Conservation (phyloP, 2,113 vertebrate species). For the Scytalopus superciliaris region DNA sequence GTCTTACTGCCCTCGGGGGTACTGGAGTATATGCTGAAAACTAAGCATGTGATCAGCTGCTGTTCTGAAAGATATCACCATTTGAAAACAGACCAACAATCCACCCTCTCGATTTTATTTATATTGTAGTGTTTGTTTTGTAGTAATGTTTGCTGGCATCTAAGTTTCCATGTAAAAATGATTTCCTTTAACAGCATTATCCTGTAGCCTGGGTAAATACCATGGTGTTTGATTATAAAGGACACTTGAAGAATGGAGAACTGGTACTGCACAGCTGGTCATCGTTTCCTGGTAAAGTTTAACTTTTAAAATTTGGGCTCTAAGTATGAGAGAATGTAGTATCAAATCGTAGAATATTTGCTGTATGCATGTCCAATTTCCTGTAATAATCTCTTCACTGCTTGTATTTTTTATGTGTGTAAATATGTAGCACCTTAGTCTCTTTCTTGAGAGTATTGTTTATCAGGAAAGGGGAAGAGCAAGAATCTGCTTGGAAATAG, state of each 20-base stretch:
- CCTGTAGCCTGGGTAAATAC: slow-evolving; percentile 99
- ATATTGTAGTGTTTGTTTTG: neutral
- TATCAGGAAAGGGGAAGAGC: neutral
- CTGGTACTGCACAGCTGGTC: slow-evolving; percentile 93
- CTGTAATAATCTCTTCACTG: neutral
- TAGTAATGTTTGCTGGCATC: neutral
- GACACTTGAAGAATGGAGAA: slow-evolving; percentile 91
- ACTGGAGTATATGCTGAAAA: neutral
- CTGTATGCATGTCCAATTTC: neutral
- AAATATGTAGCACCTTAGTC: neutral
- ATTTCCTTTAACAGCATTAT: slow-evolving; percentile 83
- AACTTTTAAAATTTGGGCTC: neutral
- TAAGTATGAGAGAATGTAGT: neutral
- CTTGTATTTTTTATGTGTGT: neutral
- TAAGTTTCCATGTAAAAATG: neutral
- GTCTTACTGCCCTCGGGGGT: neutral
- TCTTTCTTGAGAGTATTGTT: neutral
- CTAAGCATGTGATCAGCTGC: neutral
- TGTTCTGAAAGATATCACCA: neutral
- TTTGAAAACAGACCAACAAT: neutral
- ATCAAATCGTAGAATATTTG: neutral
- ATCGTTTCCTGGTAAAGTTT: slow-evolving; percentile 91
- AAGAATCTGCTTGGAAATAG: neutral
- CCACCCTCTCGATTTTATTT: neutral
- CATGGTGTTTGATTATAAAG: slow-evolving; percentile 99